Percentiles rank a stretch among this genome's conserved stretches.
phyloP scores from a whole-genome alignment of 2,888 invertebrate genomes.

The Coremacera marginata region DNA sequence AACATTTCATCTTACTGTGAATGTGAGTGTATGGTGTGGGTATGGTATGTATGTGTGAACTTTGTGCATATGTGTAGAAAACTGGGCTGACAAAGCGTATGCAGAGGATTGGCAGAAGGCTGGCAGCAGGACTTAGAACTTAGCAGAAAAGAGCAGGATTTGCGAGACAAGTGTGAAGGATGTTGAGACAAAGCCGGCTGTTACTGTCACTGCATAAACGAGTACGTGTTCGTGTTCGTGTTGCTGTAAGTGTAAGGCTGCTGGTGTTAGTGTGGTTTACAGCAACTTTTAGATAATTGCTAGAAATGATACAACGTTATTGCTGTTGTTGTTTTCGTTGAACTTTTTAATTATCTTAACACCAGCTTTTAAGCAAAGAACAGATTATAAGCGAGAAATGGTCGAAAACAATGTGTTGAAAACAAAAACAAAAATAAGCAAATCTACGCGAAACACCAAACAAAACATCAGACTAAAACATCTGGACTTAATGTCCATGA shows the following conservation, averaged over 20 bases:
- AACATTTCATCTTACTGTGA: too few species aligned
- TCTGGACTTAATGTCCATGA: too few species aligned
- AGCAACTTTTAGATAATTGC: constrained; percentile 1
- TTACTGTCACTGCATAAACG: background rate
- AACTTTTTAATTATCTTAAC: constrained; percentile 9
- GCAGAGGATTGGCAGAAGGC: background rate
- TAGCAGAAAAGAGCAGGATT: background rate
- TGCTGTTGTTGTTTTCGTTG: too few species aligned
- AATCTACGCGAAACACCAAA: too few species aligned
- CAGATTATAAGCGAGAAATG: background rate
- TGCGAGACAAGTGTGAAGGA: background rate
- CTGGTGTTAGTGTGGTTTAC: background rate
- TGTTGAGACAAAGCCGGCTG: background rate
- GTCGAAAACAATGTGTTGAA: background rate
- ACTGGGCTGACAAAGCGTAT: background rate
- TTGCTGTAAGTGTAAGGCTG: background rate
- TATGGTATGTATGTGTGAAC: background rate
- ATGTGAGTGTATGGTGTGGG: too few species aligned
- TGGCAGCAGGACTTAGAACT: background rate
- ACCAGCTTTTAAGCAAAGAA: too few species aligned
- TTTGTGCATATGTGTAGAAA: background rate
- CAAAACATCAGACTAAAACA: too few species aligned
- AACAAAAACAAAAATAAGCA: too few species aligned
- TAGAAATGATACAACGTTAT: too few species aligned
- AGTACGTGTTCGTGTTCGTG: background rate